Conservation (phyloP, 1,140 invertebrate genomes). For the Solenopsis fugax region DNA sequence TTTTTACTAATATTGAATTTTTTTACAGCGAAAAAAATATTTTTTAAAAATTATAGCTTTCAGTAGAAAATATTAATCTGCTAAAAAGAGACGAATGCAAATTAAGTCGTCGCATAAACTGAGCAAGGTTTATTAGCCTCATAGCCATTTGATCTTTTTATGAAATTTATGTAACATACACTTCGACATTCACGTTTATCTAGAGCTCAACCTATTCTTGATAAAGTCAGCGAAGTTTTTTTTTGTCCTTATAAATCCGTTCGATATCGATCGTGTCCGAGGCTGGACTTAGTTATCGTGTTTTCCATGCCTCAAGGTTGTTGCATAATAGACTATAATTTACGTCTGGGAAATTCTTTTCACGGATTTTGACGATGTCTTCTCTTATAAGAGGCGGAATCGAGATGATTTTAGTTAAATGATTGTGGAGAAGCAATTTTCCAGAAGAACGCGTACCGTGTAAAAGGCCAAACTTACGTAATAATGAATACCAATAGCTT, state of each 20-base stretch:
- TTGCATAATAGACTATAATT: conserved; percentile 37
- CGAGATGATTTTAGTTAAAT: background rate
- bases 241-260: conserved; percentile 39
- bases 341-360: conserved; percentile 13
- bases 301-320: conserved; percentile 55
- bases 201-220: conserved; percentile 24
- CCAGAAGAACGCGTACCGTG: background rate
- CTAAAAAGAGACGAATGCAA: background rate
- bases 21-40: background rate
- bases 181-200: conserved; percentile 16
- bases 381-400: background rate
- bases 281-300: conserved; percentile 52
- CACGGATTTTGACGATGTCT: background rate
- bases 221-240: conserved; percentile 33
- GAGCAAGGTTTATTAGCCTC: background rate
- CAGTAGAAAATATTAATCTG: background rate
- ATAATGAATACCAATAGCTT: background rate
- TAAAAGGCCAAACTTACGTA: background rate
- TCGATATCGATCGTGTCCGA: conserved; percentile 51
- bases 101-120: background rate
- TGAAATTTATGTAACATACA: conserved; percentile 34
- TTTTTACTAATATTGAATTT: background rate
- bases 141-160: conserved; percentile 13
- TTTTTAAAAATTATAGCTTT: background rate
- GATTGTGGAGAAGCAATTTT: background rate